Evolutionary conservation across 2,888 invertebrate species (phyloP).

Genomic region (Apantesis nais): DNA sequence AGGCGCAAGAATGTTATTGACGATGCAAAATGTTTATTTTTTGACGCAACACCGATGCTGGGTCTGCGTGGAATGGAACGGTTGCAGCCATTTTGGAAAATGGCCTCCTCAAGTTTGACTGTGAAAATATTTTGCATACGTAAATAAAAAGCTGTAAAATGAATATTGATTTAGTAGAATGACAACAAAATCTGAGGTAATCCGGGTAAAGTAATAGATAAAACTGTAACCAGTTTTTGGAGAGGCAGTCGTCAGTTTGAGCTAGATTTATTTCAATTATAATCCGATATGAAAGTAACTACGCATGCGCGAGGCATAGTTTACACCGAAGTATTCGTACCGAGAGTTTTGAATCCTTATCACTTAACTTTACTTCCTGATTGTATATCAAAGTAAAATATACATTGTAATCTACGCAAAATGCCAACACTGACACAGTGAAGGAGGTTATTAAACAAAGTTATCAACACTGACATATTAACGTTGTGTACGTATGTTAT

Average conservation of each 20-base stretch:
- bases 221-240: constrained; percentile 71
- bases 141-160: constrained; percentile 23
- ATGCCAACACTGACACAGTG: constrained; percentile 10
- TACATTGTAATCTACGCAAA: constrained; percentile 12
- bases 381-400: constrained; percentile 9
- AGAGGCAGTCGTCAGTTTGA: constrained; percentile 67
- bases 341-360: constrained; percentile 1
- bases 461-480: constrained; percentile 10
- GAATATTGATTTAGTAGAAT: constrained; percentile 22
- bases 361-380: constrained; percentile 10
- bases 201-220: constrained; percentile 62
- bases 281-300: constrained; percentile 61
- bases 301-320: constrained; percentile 72
- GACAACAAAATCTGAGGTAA: constrained; percentile 38
- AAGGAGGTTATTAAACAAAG: constrained; percentile 18
- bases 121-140: constrained; percentile 7
- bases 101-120: constrained; percentile 23
- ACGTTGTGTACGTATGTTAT: constrained; percentile 2
- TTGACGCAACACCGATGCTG: constrained; percentile 67
- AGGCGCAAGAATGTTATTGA: constrained; percentile 77
- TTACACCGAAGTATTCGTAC: constrained; percentile 61
- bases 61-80: constrained; percentile 46
- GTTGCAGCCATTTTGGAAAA: constrained; percentile 49
- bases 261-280: constrained; percentile 84
- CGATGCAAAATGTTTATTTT: constrained; percentile 84